Percentiles rank a stretch among this genome's conserved stretches.
Conservation (phyloP, 2,888 invertebrate genomes). For the Neuroscelio doddi region DNA sequence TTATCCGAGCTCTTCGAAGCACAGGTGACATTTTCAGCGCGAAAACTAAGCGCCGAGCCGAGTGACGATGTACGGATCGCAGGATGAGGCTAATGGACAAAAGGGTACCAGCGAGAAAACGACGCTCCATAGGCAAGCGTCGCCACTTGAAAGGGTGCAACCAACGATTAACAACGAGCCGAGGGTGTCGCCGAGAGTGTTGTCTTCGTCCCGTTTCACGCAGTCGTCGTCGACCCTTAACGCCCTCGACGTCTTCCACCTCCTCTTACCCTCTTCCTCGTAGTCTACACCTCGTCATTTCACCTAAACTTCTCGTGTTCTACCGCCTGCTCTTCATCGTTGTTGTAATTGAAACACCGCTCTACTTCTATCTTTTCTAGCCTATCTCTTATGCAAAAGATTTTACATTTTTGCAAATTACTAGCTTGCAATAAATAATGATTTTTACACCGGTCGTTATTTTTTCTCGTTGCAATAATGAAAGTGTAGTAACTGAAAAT, state of each 20-base stretch:
- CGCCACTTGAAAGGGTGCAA: constrained; percentile 62
- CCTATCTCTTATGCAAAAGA: background rate
- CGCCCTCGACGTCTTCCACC: constrained; percentile 44
- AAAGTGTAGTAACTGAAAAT: background rate
- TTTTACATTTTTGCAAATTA: constrained; percentile 11
- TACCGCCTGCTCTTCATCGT: constrained; percentile 33
- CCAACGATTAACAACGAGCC: constrained; percentile 65
- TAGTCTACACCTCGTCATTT: constrained; percentile 9
- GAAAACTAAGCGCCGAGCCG: constrained; percentile 17
- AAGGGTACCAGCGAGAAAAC: constrained; percentile 59
- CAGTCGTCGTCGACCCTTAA: constrained; percentile 52
- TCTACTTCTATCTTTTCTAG: constrained; percentile 14
- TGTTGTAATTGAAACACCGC: constrained; percentile 50
- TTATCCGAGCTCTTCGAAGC: constrained; percentile 59
- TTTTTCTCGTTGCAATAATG: background rate
- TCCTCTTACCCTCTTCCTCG: constrained; percentile 14
- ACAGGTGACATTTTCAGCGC: constrained; percentile 55
- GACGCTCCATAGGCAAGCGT: constrained; percentile 41
- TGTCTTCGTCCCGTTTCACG: constrained; percentile 57
- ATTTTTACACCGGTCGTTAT: constrained; percentile 17
- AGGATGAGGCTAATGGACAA: constrained; percentile 65
- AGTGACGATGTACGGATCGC: constrained; percentile 40
- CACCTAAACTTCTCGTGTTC: constrained; percentile 19
- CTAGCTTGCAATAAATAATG: constrained; percentile 18
- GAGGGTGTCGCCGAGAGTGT: constrained; percentile 60